These are phyloP conservation scores for Sinelater perroti DNA, from an alignment of 2,888 invertebrate species.

Conservation along the genomic window DNA sequence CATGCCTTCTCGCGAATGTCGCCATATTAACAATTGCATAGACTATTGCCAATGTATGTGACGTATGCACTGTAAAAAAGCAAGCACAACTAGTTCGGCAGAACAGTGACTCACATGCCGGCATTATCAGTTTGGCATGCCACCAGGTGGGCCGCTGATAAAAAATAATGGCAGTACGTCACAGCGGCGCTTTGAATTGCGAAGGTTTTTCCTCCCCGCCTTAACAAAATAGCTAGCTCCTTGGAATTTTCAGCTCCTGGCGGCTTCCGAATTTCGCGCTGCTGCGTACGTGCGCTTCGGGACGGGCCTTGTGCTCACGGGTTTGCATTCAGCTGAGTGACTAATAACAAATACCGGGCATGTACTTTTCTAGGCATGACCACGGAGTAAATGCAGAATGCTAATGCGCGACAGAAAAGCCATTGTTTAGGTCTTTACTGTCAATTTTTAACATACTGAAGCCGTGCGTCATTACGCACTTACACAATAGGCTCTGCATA, in stretches of 20 bases:
- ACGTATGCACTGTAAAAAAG: not conserved
- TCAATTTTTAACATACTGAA: conserved; percentile 21
- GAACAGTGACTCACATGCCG: conserved; percentile 6
- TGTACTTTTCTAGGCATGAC: conserved; percentile 30
- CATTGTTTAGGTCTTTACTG: conserved; percentile 23
- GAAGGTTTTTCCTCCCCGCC: no score
- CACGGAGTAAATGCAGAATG: conserved; percentile 21
- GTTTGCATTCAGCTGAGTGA: conserved; percentile 20
- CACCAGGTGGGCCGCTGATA: conserved; percentile 2
- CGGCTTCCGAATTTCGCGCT: no score
- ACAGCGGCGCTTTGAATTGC: no score
- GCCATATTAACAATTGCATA: not conserved
- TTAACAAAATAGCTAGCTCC: no score
- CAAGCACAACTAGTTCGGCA: not conserved
- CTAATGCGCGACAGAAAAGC: conserved; percentile 13
- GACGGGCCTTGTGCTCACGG: no score
- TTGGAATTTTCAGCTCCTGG: no score
- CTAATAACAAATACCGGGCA: conserved; percentile 27
- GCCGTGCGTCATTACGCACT: conserved; percentile 38
- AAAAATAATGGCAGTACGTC: not conserved
- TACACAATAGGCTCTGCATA: not conserved
- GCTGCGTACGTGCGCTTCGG: no score
- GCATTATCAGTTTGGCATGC: conserved; percentile 9
- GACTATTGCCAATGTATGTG: not conserved
- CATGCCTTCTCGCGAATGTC: not conserved